Evolutionary conservation across 2,113 vertebrate genomes (phyloP), one percentile per base, ranked within the genome.

Genomic region (Colius striatus): DNA sequence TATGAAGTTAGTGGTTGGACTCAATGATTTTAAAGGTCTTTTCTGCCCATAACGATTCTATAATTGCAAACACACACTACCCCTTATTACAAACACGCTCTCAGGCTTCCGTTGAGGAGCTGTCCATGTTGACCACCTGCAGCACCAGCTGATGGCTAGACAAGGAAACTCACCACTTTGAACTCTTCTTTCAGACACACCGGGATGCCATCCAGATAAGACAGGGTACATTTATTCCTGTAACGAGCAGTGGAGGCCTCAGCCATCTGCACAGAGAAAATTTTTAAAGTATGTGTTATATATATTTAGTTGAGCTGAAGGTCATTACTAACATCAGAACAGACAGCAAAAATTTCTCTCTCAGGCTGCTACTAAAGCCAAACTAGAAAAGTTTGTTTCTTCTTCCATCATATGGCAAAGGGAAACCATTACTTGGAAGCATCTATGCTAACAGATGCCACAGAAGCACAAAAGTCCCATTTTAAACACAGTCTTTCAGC

Each of bases 161-260:
- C 48, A 94, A 81, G 54, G 70, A 58, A 89, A 92, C 96, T 93
- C 86, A 97, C 97, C 90, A 97, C 97, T 97, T 97, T 97, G 71
- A 97, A 90, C 65, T 97, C 97, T 73, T 97, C 97, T 88, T 97
- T 97, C 72, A 97, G 23, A 72, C 96, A 97, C n/a, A 97, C 97
- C 74, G 97, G 97, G 93, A 97, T 97, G 71, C 97, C 97, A 94
- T 97, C 97, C 94, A 97, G 87, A 34, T 85, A 89, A 87, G 97
- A 97, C 7, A 97, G 92, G 9, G 95, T 94, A 57, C 92, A 76
- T 71, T 97, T 97, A 70, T 75, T 94, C 63, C 61, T 92, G 77
- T 97, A 97, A 73, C 97, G 97, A 93, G 66, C 30, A 30, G 97
- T 97, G 48, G 97, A 97, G 89, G 95, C 96, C 86, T 97, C 96